A percentile compares a stretch with the other conserved stretches of the same genome.
Evolutionary conservation across 2,113 vertebrate species (phyloP).

Genomic region (Argyrosomus japonicus): DNA sequence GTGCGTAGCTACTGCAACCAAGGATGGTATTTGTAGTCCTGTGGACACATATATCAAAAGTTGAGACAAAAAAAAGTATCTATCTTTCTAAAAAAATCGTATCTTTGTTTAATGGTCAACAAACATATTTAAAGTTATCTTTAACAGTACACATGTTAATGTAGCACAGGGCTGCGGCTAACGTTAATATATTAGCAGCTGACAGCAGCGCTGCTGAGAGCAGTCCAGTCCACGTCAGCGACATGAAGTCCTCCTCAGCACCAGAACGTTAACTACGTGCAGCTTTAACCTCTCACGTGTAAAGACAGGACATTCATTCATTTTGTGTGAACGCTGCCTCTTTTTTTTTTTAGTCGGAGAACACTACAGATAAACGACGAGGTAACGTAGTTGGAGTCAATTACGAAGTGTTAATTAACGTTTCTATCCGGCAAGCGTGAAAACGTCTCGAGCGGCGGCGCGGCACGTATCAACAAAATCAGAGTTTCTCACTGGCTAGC

Average conservation of each 20-base stretch:
- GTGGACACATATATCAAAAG: no score
- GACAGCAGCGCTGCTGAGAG: not conserved
- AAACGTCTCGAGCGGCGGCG: not conserved
- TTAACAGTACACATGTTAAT: no score
- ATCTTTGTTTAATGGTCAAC: not conserved
- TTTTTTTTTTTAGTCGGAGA: not conserved
- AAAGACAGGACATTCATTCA: fast-evolving
- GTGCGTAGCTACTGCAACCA: not conserved
- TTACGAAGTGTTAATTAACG: not conserved
- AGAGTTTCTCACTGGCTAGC: not conserved
- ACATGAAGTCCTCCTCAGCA: not conserved
- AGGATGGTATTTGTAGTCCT: not conserved
- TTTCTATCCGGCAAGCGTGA: no score
- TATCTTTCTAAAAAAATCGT: no score
- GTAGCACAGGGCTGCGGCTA: not conserved
- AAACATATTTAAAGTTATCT: no score
- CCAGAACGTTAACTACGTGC: not conserved
- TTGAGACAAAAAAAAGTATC: not conserved
- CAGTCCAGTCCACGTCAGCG: conserved; percentile 83
- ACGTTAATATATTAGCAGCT: not conserved
- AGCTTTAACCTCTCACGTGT: not conserved
- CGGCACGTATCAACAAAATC: not conserved
- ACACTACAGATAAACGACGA: fast-evolving
- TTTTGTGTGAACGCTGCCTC: not conserved
- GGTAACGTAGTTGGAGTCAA: not conserved